Evolutionary conservation across 2,888 invertebrate species (phyloP), one percentile per base, ranked within the genome.

Genomic region (Eupeodes latifasciatus): DNA sequence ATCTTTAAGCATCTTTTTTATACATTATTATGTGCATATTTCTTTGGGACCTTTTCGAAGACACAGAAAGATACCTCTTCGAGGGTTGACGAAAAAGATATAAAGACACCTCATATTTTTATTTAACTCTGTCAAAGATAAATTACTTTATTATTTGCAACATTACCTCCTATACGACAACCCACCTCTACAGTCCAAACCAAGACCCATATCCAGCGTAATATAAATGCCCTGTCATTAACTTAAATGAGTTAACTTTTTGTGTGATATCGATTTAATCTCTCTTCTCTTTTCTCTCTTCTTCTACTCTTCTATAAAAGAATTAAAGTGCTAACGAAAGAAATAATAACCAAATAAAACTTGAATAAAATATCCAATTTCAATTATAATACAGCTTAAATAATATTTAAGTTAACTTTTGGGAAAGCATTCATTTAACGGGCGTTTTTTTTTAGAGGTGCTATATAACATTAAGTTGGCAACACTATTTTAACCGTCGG

Each of bases 211-310:
- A 40, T 40, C 5, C 5, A 40, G 6, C 9, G 5, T n/a, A 80
- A 66, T 61, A 77, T 34, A 69, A 80, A 87, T 84, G 80, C 80
- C 34, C 16, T 61, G 76, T 80, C 84, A 87, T 80, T 84, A 80
- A 66, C 61, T 64, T 27, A 80, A 80, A 84, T 87, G 74, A 83
- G 77, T 72, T 61, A 76, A 53, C 36, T 64, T 69, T 67, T 82
- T 74, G 44, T 82, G 1, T 12, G 40, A 79, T 75, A 51, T 55
- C 2, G 12, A 55, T 40, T 40, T 34, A 76, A 69, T 76, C 80
- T 74, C n/a, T 34, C 34, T n/a, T n/a, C n/a, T n/a, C n/a, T n/a
- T n/a, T n/a, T n/a, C n/a, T n/a, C 34, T 12, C 11, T 47, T 11
- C 10, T 11, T 40, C 40, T 5, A 2, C 27, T 27, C 27, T 27